Evolutionary conservation across 1,140 invertebrate genomes (phyloP).

Genomic region (Heterodera schachtii): DNA sequence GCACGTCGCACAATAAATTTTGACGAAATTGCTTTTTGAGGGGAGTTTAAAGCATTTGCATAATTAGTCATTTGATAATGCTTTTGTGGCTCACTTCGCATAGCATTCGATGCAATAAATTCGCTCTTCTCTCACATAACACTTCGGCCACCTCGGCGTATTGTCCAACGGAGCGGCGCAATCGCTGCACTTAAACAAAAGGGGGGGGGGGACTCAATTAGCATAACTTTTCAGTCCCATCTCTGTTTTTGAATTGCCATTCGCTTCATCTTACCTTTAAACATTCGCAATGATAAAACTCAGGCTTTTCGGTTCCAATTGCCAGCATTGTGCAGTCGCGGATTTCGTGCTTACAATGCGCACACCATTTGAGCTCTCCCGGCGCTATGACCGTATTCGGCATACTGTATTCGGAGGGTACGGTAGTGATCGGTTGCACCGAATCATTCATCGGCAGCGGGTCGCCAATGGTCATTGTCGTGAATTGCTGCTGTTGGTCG

Average conservation of each 20-base stretch:
- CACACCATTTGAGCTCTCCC: conserved; percentile 1
- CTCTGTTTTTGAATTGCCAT: too few relatives aligned
- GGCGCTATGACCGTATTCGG: not conserved
- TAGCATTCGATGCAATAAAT: conserved; percentile 36
- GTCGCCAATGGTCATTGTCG: not conserved
- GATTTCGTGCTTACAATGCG: not conserved
- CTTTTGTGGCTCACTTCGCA: conserved; percentile 11
- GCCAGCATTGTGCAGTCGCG: conserved; percentile 14
- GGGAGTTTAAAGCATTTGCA: not conserved
- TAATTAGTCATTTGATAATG: not conserved
- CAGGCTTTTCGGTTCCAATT: not conserved
- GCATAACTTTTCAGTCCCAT: not conserved
- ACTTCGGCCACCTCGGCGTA: conserved; percentile 28
- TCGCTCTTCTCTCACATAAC: conserved; percentile 17
- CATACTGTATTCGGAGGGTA: not conserved
- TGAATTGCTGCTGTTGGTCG: not conserved
- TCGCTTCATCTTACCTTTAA: not conserved
- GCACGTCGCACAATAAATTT: conserved; percentile 93
- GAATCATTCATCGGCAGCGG: not conserved
- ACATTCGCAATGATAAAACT: conserved; percentile 28
- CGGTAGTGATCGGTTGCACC: not conserved
- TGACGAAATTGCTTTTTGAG: conserved; percentile 68
- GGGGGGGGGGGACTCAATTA: not conserved
- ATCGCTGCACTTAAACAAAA: conserved; percentile 10
- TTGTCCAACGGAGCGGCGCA: not conserved